Evolutionary conservation across 2,888 invertebrate genomes (phyloP).

Genomic region (Syrphus vitripennis): DNA sequence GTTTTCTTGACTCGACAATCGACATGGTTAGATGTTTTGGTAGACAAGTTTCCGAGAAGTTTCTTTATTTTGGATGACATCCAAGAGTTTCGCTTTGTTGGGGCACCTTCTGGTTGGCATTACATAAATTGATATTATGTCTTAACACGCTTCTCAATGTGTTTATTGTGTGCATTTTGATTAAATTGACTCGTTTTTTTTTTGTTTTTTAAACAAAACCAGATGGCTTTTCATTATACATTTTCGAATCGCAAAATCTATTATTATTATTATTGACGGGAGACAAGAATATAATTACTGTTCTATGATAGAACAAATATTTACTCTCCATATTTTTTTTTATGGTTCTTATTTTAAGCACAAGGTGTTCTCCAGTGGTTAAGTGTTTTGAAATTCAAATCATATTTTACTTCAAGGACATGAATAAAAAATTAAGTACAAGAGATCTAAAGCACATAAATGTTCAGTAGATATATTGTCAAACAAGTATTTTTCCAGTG

Average conservation of each 20-base stretch:
- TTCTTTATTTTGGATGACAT: constrained; percentile 15
- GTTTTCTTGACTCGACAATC: neutral
- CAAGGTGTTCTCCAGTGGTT: no score
- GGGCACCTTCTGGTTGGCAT: constrained; percentile 45
- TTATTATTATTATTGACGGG: neutral
- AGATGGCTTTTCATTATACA: neutral
- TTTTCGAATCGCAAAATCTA: neutral
- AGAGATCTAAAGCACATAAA: no score
- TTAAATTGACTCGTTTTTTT: neutral
- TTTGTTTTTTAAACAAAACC: neutral
- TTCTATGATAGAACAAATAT: neutral
- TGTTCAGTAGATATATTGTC: no score
- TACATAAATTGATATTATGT: constrained; percentile 28
- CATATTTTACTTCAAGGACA: no score
- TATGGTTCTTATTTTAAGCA: no score
- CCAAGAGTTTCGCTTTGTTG: neutral
- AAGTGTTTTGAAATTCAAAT: no score
- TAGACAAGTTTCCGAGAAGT: constrained; percentile 14
- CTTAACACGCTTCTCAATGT: neutral
- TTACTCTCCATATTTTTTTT: no score
- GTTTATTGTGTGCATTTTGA: constrained; percentile 15
- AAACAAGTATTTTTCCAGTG: no score
- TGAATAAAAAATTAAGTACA: no score
- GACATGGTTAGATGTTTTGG: neutral
- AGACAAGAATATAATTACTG: neutral